Base-by-base conservation (phyloP, 2,888 invertebrate species). In the Cheilosia urbana region DNA sequence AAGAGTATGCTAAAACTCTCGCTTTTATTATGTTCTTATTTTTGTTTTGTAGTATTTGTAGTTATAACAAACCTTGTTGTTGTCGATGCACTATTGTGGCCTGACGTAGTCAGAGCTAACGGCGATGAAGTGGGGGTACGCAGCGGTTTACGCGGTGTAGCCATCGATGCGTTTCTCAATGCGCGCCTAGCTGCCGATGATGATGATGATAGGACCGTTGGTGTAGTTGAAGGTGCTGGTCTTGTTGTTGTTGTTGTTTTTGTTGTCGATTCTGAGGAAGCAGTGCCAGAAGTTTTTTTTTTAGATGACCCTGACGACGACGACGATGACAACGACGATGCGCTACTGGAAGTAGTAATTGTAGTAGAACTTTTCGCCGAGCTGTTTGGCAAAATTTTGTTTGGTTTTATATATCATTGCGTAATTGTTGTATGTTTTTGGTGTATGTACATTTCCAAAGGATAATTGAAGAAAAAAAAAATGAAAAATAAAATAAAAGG, bases 111-210 rank as follows among this genome's bases (percentile, higher is more conserved):
- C 63, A 91, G 90, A 84, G 92, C 90, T 89, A 92, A 89, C 80
- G 92, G 92, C 75, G 92, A 92, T 85, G 92, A 92, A 53, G 90
- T 88, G 27, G 92, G 91, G 87, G 92, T 91, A 89, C 92, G 91
- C 83, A 92, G 88, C 76, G 92, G 91, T 87, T 92, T 90, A 88
- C 92, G 92, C 62, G 92, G 89, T 62, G 90, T 89, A 81, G 87
- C 87, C 85, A 89, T 89, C 89, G 87, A 90, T 53, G 89, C 89
- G 62, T 90, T 91, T 87, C 91, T 90, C 72, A 90, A 87, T 62
- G 88, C 87, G 69, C 88, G 68, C 88, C 88, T 88, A 82, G 82
- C 89, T 85, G 88, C 89, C 88, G 87, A 89, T 88, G 87, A 76
- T 68, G 88, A 53, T 68, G 82, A 63, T 68, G 87, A 19, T 60